Base-by-base conservation (phyloP, 1,140 invertebrate species). In the Palaemon carinicauda region DNA sequence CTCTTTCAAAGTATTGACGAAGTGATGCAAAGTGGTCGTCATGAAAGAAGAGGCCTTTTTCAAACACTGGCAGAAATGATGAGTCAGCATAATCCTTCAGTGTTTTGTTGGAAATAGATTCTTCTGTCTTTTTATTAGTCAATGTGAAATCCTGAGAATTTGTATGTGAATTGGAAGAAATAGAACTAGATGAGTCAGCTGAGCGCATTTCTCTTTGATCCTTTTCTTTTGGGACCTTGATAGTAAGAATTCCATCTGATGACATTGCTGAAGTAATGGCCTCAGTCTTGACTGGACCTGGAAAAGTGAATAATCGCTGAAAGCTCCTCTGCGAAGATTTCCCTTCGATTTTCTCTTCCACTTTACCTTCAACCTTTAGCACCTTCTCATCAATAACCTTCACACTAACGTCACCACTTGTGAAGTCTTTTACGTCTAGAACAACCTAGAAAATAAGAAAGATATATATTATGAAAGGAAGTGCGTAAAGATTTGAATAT, bases 371-470 rank as follows among this genome's bases (percentile, higher is more conserved):
- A 29, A 87, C 65, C 5, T 71, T 5, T 53, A 86, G 9, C 27
- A 80, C 84, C 27, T 80, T 87, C 60, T 87, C 33, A 65, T 65
- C 53, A 31, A 80, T 51, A 17, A 71, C 84, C 19, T 53, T 33
- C 33, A 87, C 73, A 17, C 65, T 87, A 33, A 80, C 33, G 24
- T 87, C 78, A 10, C 79, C 41, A 51, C 80, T 54, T 4, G 29
- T 80, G 60, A 87, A 87, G 27, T 77, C 84, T 21, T 87, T 75
- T 19, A 80, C 84, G n/a, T 87, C 84, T 33, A 87, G 17, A 19
- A 87, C 84, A 51, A 87, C 71, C 84, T 69, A 31, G 7, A 14
- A 12, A 69, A 27, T 24, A 27, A 31, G 29, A 27, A 27, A 69
- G 12, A 9, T 7, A n/a, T n/a, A n/a, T 24, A 1, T 69, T 41